Evolutionary conservation across 2,888 invertebrate genomes (phyloP).

Genomic region (Oligia strigilis): DNA sequence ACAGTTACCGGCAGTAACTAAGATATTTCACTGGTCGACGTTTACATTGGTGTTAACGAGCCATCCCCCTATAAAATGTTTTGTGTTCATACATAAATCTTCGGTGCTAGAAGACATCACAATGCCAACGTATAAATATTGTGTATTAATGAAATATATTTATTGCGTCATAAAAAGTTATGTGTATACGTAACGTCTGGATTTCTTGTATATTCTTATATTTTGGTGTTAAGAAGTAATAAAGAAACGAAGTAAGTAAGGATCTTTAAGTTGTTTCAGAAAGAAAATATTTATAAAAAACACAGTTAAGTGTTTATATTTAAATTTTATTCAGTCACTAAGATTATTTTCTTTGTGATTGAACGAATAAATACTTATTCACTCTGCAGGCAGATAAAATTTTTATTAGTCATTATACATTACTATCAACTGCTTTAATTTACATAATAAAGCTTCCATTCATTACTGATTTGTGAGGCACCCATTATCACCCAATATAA

Average conservation of each 20-base stretch:
- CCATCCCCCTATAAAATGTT: slow-evolving; percentile 84
- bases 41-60: slow-evolving; percentile 90
- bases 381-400: slow-evolving; percentile 13
- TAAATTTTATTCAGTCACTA: neutral
- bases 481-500: slow-evolving; percentile 58
- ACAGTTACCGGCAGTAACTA: slow-evolving; percentile 63
- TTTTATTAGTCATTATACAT: slow-evolving; percentile 27
- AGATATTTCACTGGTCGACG: slow-evolving; percentile 84
- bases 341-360: neutral
- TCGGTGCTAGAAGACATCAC: slow-evolving; percentile 77
- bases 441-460: slow-evolving; percentile 38
- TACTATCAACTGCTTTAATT: slow-evolving; percentile 30
- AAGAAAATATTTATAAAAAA: neutral
- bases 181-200: slow-evolving; percentile 54
- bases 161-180: slow-evolving; percentile 80
- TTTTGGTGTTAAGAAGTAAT: neutral
- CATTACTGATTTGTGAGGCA: slow-evolving; percentile 44
- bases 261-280: neutral
- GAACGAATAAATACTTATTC: slow-evolving; percentile 1
- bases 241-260: neutral
- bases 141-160: slow-evolving; percentile 83
- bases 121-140: slow-evolving; percentile 85
- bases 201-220: slow-evolving; percentile 4
- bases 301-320: neutral
- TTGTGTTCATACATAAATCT: slow-evolving; percentile 87